A percentile compares a stretch with the other conserved stretches of the same genome.
Conservation (phyloP, 2,797 vertebrate species). For the Dryobates pubescens region DNA sequence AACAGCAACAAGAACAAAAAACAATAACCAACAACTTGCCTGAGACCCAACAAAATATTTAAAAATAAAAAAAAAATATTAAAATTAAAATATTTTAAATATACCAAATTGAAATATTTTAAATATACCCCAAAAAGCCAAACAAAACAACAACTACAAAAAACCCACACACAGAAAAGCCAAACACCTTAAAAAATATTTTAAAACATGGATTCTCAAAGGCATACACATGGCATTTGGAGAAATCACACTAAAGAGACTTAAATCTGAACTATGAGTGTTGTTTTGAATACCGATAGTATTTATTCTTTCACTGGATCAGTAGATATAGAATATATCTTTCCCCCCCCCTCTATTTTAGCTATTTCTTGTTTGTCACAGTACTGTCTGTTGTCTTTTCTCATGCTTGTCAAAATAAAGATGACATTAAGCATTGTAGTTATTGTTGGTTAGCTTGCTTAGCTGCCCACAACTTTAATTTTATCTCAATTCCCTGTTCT, state of each 20-base stretch:
- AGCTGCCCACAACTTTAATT: background rate
- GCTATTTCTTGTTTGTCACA: background rate
- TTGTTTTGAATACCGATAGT: background rate
- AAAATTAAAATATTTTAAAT: accelerated
- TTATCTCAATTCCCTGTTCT: background rate
- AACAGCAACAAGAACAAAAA: too few relatives aligned
- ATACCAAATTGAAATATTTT: background rate
- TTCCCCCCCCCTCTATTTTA: background rate
- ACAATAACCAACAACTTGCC: too few relatives aligned
- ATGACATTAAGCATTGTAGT: background rate
- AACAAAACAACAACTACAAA: too few relatives aligned
- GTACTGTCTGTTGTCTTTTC: background rate
- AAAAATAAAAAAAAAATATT: too few relatives aligned
- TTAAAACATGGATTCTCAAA: background rate
- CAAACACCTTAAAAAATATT: accelerated
- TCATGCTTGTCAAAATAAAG: background rate
- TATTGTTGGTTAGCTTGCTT: background rate
- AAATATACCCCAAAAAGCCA: background rate
- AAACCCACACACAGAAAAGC: too few relatives aligned
- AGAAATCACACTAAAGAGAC: background rate
- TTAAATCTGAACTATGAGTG: background rate
- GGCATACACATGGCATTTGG: background rate
- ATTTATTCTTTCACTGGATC: background rate
- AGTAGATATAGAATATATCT: accelerated
- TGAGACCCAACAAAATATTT: background rate